Evolutionary conservation across 2,888 invertebrate species (phyloP).

Genomic region (Caenorhabditis zanzibari): DNA sequence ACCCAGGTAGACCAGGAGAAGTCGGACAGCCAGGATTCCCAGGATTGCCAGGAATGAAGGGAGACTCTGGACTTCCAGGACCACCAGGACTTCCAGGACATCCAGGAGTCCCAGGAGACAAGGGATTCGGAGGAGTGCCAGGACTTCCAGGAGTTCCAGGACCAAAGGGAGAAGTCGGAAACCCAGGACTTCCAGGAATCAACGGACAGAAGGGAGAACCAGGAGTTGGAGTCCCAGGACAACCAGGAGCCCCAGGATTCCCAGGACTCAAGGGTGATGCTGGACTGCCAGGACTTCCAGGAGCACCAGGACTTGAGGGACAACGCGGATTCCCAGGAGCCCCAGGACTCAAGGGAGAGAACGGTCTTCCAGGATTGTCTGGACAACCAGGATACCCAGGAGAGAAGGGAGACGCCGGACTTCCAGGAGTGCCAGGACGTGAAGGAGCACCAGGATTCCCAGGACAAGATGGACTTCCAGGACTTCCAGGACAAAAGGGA

Average conservation of each 20-base stretch:
- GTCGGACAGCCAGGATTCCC: slow-evolving; percentile 72
- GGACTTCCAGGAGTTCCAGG: slow-evolving; percentile 81
- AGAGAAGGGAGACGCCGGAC: slow-evolving; percentile 78
- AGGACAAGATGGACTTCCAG: slow-evolving; percentile 77
- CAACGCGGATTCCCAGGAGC: slow-evolving; percentile 74
- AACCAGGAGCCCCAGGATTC: slow-evolving; percentile 85
- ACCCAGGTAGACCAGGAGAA: slow-evolving; percentile 77
- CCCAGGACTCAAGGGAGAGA: slow-evolving; percentile 74
- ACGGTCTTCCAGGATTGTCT: slow-evolving; percentile 65
- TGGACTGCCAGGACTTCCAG: slow-evolving; percentile 73
- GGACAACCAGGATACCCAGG: slow-evolving; percentile 81
- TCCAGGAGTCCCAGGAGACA: slow-evolving; percentile 70
- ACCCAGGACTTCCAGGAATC: slow-evolving; percentile 87
- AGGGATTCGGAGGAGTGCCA: slow-evolving; percentile 76
- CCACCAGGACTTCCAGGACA: slow-evolving; percentile 73
- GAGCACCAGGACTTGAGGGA: slow-evolving; percentile 74
- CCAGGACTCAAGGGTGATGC: slow-evolving; percentile 84
- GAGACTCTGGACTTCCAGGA: slow-evolving; percentile 71
- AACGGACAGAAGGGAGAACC: slow-evolving; percentile 75
- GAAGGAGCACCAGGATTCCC: slow-evolving; percentile 74
- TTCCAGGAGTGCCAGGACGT: slow-evolving; percentile 79
- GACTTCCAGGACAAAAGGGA: slow-evolving; percentile 87
- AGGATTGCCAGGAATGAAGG: slow-evolving; percentile 68
- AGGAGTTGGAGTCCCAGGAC: slow-evolving; percentile 71
- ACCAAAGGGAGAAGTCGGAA: slow-evolving; percentile 85